phyloP scores from a whole-genome alignment of 2,888 invertebrate species.

The Cantharis nigra region DNA sequence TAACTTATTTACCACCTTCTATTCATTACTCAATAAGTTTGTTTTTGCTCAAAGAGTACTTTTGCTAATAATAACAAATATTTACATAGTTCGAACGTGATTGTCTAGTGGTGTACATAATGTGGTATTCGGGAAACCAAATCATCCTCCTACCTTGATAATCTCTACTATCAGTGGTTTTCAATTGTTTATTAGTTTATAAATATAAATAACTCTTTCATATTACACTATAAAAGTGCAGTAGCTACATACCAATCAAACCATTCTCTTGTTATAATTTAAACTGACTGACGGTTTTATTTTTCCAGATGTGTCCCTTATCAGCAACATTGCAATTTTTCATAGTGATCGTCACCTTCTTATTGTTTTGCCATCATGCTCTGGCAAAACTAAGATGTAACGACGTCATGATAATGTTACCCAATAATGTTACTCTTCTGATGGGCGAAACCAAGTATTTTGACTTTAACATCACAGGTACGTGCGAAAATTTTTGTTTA shows the following conservation, averaged over 20 bases:
- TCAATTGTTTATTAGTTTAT: background rate
- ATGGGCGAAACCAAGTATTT: constrained; percentile 45
- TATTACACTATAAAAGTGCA: background rate
- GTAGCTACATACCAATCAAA: background rate
- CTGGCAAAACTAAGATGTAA: constrained; percentile 41
- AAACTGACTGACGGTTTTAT: background rate
- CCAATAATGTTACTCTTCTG: constrained; percentile 39
- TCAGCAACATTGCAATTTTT: constrained; percentile 46
- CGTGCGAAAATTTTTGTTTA: background rate
- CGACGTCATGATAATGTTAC: constrained; percentile 40
- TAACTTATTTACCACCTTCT: too few species aligned
- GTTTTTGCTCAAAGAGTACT: too few species aligned
- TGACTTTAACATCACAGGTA: constrained; percentile 40
- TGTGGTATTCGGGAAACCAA: background rate
- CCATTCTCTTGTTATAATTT: background rate
- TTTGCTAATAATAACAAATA: too few species aligned
- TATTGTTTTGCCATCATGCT: constrained; percentile 42
- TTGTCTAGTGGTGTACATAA: background rate
- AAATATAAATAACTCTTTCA: background rate
- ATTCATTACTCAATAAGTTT: too few species aligned
- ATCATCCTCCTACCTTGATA: background rate
- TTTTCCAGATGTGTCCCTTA: constrained; percentile 51
- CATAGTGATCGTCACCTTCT: constrained; percentile 42
- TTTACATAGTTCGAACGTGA: background rate
- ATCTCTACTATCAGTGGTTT: background rate